phyloP scores from a whole-genome alignment of 2,888 invertebrate genomes.

The Iphiclides podalirius region DNA sequence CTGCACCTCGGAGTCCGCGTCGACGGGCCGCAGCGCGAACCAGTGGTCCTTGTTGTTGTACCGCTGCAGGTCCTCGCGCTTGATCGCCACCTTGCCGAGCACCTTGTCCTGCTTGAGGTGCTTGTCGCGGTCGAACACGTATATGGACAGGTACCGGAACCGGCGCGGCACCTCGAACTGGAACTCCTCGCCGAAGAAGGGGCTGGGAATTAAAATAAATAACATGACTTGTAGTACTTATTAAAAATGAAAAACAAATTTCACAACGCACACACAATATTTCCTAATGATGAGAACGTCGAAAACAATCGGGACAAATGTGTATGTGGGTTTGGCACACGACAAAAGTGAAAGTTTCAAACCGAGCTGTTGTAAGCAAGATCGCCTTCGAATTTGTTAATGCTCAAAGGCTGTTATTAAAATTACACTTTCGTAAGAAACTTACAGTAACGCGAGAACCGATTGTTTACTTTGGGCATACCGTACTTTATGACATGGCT shows the following conservation, averaged over 20 bases:
- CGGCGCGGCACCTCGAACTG: conserved; percentile 94
- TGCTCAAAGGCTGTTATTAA: conserved; percentile 27
- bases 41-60: conserved; percentile 96
- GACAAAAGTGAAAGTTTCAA: conserved; percentile 39
- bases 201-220: conserved; percentile 79
- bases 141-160: conserved; percentile 93
- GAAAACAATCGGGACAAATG: conserved; percentile 28
- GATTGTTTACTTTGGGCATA: conserved; percentile 31
- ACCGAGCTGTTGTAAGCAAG: conserved; percentile 11
- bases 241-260: too few species aligned
- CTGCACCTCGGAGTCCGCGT: conserved; percentile 94
- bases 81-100: conserved; percentile 90
- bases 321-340: conserved; percentile 32
- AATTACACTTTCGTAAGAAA: conserved; percentile 28
- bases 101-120: conserved; percentile 92
- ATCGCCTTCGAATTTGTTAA: conserved; percentile 15
- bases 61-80: conserved; percentile 90
- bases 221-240: not conserved
- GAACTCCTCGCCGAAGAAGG: conserved; percentile 96
- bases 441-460: conserved; percentile 22
- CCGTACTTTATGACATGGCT: conserved; percentile 26
- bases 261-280: not conserved
- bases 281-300: not conserved
- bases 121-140: conserved; percentile 92
- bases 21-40: conserved; percentile 92